Evolutionary conservation across 2,797 vertebrate species (phyloP).

Genomic region (Coccyzus lansbergi): DNA sequence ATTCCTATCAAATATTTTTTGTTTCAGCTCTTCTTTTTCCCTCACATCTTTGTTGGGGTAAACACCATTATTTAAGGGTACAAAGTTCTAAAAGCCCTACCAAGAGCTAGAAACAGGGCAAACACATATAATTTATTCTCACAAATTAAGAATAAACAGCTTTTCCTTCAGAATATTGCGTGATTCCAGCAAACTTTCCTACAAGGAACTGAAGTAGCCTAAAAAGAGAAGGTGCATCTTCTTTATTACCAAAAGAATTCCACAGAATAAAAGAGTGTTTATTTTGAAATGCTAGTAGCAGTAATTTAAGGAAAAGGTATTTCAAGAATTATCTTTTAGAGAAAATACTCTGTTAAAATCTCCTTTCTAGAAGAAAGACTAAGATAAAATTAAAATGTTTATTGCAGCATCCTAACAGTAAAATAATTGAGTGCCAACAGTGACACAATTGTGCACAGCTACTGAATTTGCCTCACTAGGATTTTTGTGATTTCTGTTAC

Average conservation of each 20-base stretch:
- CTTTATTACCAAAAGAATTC: background rate
- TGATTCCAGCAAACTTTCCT: too few relatives aligned
- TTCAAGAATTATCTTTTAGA: background rate
- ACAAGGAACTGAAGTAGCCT: rapidly evolving
- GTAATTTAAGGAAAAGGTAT: background rate
- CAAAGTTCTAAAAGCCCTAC: background rate
- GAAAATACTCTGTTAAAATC: background rate
- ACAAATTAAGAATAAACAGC: too few relatives aligned
- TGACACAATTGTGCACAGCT: background rate
- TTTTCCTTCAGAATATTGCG: too few relatives aligned
- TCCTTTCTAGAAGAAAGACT: background rate
- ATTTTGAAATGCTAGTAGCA: background rate
- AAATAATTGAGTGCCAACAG: background rate
- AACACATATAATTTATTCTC: too few relatives aligned
- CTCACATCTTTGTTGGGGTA: too few relatives aligned
- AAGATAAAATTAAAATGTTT: background rate
- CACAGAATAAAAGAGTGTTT: background rate
- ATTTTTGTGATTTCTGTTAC: background rate
- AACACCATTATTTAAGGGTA: background rate
- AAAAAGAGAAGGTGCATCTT: background rate
- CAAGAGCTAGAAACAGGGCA: background rate
- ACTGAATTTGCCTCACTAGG: background rate
- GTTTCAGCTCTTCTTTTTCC: background rate
- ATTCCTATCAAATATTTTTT: too few relatives aligned
- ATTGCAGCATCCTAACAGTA: background rate